Conservation (phyloP, 2,888 invertebrate species). For the Tipula vernalis region DNA sequence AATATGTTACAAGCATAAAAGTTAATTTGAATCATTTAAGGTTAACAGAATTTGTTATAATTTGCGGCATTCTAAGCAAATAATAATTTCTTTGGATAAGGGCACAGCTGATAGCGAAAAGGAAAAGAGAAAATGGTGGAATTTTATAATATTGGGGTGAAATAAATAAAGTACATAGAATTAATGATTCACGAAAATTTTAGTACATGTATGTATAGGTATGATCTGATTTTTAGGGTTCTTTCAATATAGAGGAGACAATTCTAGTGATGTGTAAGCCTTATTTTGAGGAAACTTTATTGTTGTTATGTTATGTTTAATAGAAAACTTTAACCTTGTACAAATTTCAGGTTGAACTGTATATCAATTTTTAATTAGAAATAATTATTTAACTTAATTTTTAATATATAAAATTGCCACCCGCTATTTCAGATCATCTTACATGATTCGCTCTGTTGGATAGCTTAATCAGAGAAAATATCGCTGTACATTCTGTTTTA, state of each 20-base stretch:
- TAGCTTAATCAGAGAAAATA: too few relatives aligned
- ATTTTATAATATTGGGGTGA: neutral
- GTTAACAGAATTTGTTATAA: neutral
- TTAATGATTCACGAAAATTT: too few relatives aligned
- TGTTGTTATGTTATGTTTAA: too few relatives aligned
- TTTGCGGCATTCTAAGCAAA: neutral
- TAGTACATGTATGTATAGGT: too few relatives aligned
- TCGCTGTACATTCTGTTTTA: too few relatives aligned
- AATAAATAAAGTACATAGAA: neutral
- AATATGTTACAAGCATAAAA: neutral
- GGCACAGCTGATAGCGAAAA: neutral
- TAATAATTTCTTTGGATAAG: neutral
- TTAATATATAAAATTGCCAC: neutral
- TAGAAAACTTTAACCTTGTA: too few relatives aligned
- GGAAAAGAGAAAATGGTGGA: neutral
- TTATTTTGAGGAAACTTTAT: too few relatives aligned
- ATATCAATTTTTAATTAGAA: too few relatives aligned
- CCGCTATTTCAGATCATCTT: neutral
- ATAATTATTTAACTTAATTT: neutral
- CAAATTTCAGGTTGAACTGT: too few relatives aligned
- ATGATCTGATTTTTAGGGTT: too few relatives aligned
- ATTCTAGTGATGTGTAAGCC: too few relatives aligned
- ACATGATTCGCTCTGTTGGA: neutral
- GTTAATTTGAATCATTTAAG: neutral
- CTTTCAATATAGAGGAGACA: too few relatives aligned